Evolutionary conservation across 1,140 invertebrate species (phyloP).

Genomic region (Lasaia peninsularis): DNA sequence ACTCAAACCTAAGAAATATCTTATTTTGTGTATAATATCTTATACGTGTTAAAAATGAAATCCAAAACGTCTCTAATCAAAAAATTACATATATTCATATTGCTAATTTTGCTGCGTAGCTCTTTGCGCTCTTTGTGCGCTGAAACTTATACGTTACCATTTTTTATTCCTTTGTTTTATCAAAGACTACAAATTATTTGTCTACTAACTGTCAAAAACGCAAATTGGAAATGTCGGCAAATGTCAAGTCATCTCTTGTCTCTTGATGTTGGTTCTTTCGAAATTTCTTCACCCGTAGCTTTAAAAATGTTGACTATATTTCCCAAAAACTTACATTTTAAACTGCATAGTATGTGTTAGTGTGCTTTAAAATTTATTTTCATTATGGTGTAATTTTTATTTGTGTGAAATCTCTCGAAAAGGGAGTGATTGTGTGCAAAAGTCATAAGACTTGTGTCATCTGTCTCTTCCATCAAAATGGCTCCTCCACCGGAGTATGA

Average conservation of each 20-base stretch:
- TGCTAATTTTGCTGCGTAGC: too few species aligned
- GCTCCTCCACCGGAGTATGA: slow-evolving; percentile 84
- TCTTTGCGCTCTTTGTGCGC: too few species aligned
- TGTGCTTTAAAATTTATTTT: slow-evolving; percentile 47
- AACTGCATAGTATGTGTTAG: slow-evolving; percentile 4
- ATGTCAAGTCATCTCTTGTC: slow-evolving; percentile 6
- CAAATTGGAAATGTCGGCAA: not conserved
- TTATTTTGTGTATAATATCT: too few species aligned
- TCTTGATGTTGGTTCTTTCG: slow-evolving; percentile 2
- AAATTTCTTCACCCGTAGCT: not conserved
- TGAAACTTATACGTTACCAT: too few species aligned
- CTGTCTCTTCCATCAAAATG: slow-evolving; percentile 81
- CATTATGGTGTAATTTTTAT: slow-evolving; percentile 57
- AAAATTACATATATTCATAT: too few species aligned
- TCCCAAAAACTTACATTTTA: not conserved
- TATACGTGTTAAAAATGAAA: too few species aligned
- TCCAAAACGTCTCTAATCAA: too few species aligned
- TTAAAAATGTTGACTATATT: slow-evolving; percentile 7
- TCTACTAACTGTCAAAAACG: not conserved
- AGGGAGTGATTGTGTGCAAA: slow-evolving; percentile 59
- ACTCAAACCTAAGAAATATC: too few species aligned
- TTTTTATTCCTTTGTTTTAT: too few species aligned
- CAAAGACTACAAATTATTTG: not conserved
- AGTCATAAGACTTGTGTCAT: slow-evolving; percentile 78
- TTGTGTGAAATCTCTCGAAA: slow-evolving; percentile 41